Base-by-base conservation (phyloP, 2,888 invertebrate species). In the Dione juno region DNA sequence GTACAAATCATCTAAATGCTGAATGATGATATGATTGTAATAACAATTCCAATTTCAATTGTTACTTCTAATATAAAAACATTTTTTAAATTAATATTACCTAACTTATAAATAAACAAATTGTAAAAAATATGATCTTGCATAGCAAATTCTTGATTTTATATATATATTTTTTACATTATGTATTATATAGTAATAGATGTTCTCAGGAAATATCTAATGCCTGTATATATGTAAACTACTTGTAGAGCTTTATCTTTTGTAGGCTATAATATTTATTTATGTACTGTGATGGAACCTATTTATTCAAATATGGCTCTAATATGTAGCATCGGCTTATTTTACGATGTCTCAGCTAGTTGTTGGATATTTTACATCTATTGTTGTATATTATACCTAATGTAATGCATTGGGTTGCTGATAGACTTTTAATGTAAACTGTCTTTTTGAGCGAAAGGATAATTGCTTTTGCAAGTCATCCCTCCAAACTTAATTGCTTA, bases 221-320 rank as follows among this genome's bases (percentile, higher is more conserved):
- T 74, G 68, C 85, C 80, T 91, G 91, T 92, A 92, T 80, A 90
- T 92, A 90, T 92, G 89, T 91, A 90, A 89, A 87, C 87, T 91
- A 90, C 82, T 80, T 84, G 73, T 91, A 89, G 84, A 92, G 90
- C 90, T 92, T 89, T 92, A 91, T 90, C 88, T 90, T 87, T 90
- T 88, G 84, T 90, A 90, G 80, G 82, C 84, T 83, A 78, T 79
- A 77, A 67, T 85, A 82, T 83, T 85, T 85, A 83, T 86, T 84
- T 82, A 83, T 84, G 81, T 85, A 82, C 74, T 75, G 70, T 69
- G 57, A 53, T 50, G 52, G 48, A 50, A 64, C 45, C 48, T 71
- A 69, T 71, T 54, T 66, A 57, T 67, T 59, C 35, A 67, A 66
- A 63, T 72, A 66, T 70, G 72, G 72, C 74, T 69, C 69, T 73